Percentiles rank a stretch among this genome's conserved stretches.
phyloP scores from a whole-genome alignment of 53 echinoderm and acorn worm species.

The Apostichopus leukothele region DNA sequence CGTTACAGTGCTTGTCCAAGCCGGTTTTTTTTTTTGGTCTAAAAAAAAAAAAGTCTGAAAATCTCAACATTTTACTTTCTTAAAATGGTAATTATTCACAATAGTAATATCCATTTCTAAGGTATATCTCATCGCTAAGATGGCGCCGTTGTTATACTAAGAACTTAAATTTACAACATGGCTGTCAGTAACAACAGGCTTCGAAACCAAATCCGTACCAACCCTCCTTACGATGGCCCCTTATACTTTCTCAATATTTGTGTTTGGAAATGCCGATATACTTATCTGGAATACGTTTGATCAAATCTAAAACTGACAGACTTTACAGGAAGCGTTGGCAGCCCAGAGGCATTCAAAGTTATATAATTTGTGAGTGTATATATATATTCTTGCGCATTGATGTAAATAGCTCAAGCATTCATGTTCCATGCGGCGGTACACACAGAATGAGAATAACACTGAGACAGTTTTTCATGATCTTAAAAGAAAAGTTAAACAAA shows the following conservation, averaged over 20 bases:
- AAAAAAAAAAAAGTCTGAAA: too few relatives aligned
- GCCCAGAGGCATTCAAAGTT: not conserved
- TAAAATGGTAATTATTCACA: not conserved
- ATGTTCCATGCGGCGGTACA: not conserved
- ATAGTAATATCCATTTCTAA: not conserved
- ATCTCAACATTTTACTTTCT: not conserved
- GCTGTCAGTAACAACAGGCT: not conserved
- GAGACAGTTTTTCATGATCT: not conserved
- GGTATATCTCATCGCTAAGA: not conserved
- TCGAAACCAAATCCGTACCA: not conserved
- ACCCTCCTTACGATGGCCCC: slow-evolving; percentile 9
- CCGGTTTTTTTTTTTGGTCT: not conserved
- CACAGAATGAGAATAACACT: not conserved
- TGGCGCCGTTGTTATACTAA: not conserved
- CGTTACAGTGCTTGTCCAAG: not conserved
- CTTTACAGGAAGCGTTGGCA: not conserved
- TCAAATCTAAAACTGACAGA: too few relatives aligned
- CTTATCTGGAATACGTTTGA: not conserved
- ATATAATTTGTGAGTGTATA: slow-evolving; percentile 27
- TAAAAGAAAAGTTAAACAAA: not conserved
- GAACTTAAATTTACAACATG: not conserved
- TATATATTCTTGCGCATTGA: slow-evolving; percentile 11
- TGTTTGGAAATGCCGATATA: slow-evolving; percentile 15
- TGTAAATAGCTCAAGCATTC: slow-evolving; percentile 25
- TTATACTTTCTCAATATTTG: slow-evolving; percentile 29